A percentile compares a stretch with the other conserved stretches of the same genome.
Evolutionary conservation across 2,113 vertebrate genomes (phyloP).

Genomic region (Atrichornis clamosus): DNA sequence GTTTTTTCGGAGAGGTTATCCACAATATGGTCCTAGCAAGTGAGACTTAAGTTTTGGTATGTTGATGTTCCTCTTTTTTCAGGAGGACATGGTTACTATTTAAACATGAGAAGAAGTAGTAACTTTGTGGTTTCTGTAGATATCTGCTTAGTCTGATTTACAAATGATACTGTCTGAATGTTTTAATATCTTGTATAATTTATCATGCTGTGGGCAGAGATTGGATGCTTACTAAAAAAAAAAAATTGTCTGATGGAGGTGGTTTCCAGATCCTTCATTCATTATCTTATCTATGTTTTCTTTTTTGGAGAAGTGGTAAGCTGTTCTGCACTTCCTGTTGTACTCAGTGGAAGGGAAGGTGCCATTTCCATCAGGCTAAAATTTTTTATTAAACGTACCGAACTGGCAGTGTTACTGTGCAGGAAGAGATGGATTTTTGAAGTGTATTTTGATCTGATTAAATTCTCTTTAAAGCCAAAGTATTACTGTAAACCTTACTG

Average conservation of each 20-base stretch:
- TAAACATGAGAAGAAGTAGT: not conserved
- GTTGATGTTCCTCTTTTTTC: not conserved
- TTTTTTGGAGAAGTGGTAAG: not conserved
- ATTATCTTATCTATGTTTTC: not conserved
- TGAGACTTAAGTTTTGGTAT: not conserved
- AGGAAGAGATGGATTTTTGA: not conserved
- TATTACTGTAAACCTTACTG: not conserved
- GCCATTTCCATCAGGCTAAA: not conserved
- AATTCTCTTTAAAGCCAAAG: not conserved
- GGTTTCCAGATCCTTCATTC: not conserved
- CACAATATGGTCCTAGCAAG: not conserved
- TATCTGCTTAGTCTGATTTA: not conserved
- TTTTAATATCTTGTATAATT: not conserved
- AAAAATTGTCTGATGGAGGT: not conserved
- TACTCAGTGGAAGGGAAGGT: not conserved
- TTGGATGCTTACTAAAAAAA: not conserved
- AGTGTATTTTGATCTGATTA: not conserved
- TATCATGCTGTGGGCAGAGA: not conserved
- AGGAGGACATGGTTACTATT: not conserved
- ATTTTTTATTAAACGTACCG: not conserved
- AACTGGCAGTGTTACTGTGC: accelerated
- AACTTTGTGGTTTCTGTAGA: not conserved
- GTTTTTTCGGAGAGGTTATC: not conserved
- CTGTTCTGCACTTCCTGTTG: not conserved
- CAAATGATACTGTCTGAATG: not conserved